phyloP scores from a whole-genome alignment of 2,797 vertebrate genomes.

The Peromyscus aztecus region DNA sequence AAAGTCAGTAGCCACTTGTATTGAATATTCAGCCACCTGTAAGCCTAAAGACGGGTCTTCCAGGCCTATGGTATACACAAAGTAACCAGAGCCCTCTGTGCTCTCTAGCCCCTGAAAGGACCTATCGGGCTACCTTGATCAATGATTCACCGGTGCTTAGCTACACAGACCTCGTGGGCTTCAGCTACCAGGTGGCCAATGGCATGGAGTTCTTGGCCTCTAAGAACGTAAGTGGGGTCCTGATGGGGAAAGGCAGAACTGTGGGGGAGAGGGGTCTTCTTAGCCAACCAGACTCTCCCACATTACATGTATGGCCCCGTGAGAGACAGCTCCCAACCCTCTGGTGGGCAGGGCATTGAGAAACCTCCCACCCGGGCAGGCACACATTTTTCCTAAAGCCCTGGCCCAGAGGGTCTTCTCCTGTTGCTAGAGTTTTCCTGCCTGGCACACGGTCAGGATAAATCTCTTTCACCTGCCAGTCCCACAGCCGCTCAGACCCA shows the following conservation, averaged over 20 bases:
- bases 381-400: background rate
- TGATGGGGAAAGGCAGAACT: fast-evolving
- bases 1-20: background rate
- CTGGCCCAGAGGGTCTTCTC: background rate
- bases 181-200: conserved; percentile 99
- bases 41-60: background rate
- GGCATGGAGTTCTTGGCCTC: conserved; percentile 99
- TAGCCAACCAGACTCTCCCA: background rate
- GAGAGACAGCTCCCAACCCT: fast-evolving
- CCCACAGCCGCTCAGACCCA: no score
- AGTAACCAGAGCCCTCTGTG: background rate
- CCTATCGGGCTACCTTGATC: conserved; percentile 90
- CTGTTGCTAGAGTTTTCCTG: no score
- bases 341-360: background rate
- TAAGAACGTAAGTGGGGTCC: conserved; percentile 93
- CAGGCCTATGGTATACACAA: background rate
- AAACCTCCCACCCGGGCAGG: no score
- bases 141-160: conserved; percentile 94
- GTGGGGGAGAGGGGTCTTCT: background rate
- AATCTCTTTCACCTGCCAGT: no score
- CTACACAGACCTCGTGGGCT: conserved; percentile 95
- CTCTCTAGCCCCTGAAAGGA: conserved; percentile 90
- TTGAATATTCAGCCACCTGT: background rate
- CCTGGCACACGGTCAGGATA: no score
- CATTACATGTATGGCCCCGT: fast-evolving